phyloP scores from a whole-genome alignment of 2,888 invertebrate genomes.

The Epistrophe eligans region DNA sequence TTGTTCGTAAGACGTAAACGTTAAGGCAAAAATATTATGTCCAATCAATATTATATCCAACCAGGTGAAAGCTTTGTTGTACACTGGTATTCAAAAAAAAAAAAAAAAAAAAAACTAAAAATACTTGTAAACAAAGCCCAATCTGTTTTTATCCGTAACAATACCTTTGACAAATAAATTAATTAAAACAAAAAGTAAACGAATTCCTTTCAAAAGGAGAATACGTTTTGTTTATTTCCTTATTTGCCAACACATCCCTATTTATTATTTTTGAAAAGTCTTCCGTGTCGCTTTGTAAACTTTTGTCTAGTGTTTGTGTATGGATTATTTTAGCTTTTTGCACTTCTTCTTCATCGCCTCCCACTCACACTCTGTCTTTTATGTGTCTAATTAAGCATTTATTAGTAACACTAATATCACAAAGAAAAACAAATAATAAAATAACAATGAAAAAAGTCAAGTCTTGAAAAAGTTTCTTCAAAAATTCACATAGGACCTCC shows the following conservation, averaged over 20 bases:
- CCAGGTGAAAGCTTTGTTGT: no score
- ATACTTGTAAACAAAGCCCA: not conserved
- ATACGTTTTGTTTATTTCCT: not conserved
- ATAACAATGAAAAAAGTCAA: not conserved
- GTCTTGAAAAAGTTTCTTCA: not conserved
- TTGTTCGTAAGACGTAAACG: no score
- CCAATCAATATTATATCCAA: no score
- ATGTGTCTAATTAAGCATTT: conserved; percentile 41
- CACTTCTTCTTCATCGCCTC: not conserved
- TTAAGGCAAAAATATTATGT: no score
- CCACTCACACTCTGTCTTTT: not conserved
- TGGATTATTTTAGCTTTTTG: not conserved
- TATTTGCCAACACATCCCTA: conserved; percentile 13
- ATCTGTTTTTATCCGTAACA: not conserved
- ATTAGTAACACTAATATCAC: conserved; percentile 7
- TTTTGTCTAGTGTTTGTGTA: not conserved
- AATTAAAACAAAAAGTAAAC: conserved; percentile 13
- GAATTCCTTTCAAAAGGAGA: not conserved
- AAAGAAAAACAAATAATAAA: not conserved
- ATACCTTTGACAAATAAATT: conserved; percentile 7
- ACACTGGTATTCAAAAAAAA: no score
- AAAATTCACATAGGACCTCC: no score
- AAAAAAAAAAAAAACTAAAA: no score
- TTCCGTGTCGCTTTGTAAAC: not conserved
- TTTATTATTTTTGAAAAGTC: not conserved